A percentile compares a stretch with the other conserved stretches of the same genome.
These are phyloP conservation scores for Acrocephalus scirpaceus DNA, from an alignment of 2,797 vertebrate genomes.

Conservation along the genomic window DNA sequence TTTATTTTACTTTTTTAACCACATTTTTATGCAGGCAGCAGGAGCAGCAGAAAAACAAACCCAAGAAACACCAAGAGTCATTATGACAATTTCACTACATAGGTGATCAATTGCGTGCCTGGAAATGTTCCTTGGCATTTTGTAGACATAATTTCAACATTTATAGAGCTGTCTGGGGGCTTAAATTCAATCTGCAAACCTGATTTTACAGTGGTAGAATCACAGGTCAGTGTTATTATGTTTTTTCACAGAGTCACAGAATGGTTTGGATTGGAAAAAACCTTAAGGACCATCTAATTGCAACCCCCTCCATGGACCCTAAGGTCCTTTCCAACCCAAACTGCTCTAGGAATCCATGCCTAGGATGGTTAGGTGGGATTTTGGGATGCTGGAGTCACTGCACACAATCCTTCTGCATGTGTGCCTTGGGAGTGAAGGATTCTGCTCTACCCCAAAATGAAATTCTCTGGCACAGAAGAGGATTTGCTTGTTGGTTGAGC, in stretches of 20 bases:
- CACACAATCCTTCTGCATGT: neutral
- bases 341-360: neutral
- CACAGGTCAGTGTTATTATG: neutral
- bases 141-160: neutral
- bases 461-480: neutral
- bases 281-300: neutral
- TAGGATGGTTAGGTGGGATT: neutral
- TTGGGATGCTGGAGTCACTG: neutral
- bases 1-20: neutral
- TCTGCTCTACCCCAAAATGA: neutral
- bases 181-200: neutral
- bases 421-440: neutral
- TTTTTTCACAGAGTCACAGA: neutral
- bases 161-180: too few relatives aligned
- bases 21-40: neutral
- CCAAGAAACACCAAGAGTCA: neutral
- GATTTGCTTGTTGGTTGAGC: neutral
- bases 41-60: neutral
- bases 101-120: neutral
- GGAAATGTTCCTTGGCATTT: neutral
- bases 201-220: neutral
- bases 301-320: neutral
- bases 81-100: neutral
- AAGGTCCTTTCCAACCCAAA: neutral
- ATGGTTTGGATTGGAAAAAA: neutral